Conservation (phyloP, 2,797 vertebrate species). For the Allenopithecus nigroviridis region DNA sequence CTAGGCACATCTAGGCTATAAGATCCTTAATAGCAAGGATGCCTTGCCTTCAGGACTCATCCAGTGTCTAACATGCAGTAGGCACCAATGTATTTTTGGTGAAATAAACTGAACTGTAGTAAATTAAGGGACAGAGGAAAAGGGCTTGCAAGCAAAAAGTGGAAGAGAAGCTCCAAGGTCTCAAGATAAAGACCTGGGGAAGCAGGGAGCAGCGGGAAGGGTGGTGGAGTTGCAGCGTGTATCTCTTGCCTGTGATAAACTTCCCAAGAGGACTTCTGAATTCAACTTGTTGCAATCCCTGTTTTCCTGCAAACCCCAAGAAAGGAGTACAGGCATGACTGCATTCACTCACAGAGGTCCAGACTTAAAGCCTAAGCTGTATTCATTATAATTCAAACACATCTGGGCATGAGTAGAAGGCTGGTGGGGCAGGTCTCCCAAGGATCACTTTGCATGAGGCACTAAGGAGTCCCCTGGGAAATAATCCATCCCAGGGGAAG, state of each 20-base stretch:
- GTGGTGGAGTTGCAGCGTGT: neutral
- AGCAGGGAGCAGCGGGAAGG: neutral
- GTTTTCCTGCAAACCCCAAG: neutral
- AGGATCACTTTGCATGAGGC: neutral
- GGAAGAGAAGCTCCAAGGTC: neutral
- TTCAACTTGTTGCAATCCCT: neutral
- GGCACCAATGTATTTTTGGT: neutral
- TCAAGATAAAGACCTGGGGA: neutral
- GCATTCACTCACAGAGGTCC: neutral
- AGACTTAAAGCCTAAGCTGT: neutral
- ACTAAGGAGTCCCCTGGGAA: neutral
- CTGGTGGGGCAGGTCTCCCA: neutral
- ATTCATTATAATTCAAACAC: neutral
- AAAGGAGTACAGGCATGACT: neutral
- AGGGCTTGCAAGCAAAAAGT: neutral
- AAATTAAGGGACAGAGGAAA: neutral
- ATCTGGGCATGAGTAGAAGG: neutral
- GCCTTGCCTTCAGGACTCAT: neutral
- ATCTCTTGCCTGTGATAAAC: neutral
- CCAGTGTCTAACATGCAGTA: neutral
- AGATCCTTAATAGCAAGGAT: neutral
- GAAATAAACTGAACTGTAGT: neutral
- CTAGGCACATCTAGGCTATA: neutral
- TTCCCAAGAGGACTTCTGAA: neutral
- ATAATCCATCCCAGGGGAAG: neutral